Evolutionary conservation across 2,113 vertebrate species (phyloP), one percentile per base, ranked within the genome.

Genomic region (Periophthalmodon schlosseri): DNA sequence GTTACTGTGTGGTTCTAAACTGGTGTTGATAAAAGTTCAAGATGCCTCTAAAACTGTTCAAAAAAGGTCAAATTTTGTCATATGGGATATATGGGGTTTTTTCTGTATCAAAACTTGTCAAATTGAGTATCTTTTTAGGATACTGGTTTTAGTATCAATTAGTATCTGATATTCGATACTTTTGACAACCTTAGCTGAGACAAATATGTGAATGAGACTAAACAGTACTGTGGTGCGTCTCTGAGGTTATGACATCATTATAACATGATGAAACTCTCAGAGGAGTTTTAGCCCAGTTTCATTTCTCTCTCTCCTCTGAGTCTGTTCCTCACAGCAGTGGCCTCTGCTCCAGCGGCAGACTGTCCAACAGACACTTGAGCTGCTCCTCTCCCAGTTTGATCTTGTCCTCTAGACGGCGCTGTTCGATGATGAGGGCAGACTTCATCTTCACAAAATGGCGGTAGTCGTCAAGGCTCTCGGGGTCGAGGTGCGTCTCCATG

Each of bases 401-500:
- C 88, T 96, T 96, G 86, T 98, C 96, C 79, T 98, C 97, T 23
- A 98, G 94, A 73, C 96, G 96, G 4, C 96, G 89, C 86, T 96
- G 96, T 90, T 98, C 96, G 4, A 96, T 96, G 87, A 97, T 95
- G 77, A 98, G 96, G 0, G 96, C 96, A 0, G 96, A 95, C 90
- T 97, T 98, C 96, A 98, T 97, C 89, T 95, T 97, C 15, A 98
- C 96, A 61, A 97, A 98, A 92, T 97, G 95, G 68, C 94, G 94
- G 50, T 96, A 98, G 92, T 98, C 97, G 0, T 95, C 95, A 47
- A 98, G 93, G 86, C 85, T 91, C 74, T 94, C 96, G 0, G 94
- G 85, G 0, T 93, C 94, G 78, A 98, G 90, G 84, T 96, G 93
- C 74, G 88, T 88, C 0, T 94, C 94, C 91, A 97, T 89, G 84